These are phyloP conservation scores for Bolinopsis microptera DNA, from an alignment of 37 sponge, comb jelly and placozoan species.

Conservation along the genomic window DNA sequence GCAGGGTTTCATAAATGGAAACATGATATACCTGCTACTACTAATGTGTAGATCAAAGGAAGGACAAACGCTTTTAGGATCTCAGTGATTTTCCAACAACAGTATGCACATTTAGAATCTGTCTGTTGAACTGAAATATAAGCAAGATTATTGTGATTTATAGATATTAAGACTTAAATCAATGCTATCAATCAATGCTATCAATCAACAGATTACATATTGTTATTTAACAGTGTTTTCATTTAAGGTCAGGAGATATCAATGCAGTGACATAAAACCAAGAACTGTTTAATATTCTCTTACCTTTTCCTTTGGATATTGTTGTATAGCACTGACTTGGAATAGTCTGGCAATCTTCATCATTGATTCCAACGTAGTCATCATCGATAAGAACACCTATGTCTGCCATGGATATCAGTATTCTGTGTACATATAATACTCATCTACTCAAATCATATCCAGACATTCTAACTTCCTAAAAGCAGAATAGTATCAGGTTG, in stretches of 20 bases:
- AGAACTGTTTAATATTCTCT: no score
- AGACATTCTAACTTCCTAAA: no score
- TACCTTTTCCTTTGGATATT: slow-evolving; percentile 61
- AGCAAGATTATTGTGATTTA: neutral
- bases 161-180: neutral
- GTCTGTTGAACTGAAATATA: slow-evolving; percentile 26
- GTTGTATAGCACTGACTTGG: neutral
- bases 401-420: neutral
- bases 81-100: slow-evolving; percentile 45
- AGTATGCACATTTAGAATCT: slow-evolving; percentile 33
- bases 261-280: no score
- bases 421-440: no score
- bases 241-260: no score
- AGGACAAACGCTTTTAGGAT: slow-evolving; percentile 39
- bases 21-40: slow-evolving; percentile 38
- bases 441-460: no score
- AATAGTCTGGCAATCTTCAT: neutral
- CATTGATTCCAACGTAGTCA: slow-evolving; percentile 4
- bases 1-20: no score
- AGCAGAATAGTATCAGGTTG: no score
- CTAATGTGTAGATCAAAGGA: neutral
- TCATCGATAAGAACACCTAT: neutral
- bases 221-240: no score
- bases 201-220: no score
- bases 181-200: no score